A percentile compares a stretch with the other conserved stretches of the same genome.
These are phyloP conservation scores for Drosophila repleta DNA, from an alignment of 1,140 invertebrate species.

Conservation along the genomic window DNA sequence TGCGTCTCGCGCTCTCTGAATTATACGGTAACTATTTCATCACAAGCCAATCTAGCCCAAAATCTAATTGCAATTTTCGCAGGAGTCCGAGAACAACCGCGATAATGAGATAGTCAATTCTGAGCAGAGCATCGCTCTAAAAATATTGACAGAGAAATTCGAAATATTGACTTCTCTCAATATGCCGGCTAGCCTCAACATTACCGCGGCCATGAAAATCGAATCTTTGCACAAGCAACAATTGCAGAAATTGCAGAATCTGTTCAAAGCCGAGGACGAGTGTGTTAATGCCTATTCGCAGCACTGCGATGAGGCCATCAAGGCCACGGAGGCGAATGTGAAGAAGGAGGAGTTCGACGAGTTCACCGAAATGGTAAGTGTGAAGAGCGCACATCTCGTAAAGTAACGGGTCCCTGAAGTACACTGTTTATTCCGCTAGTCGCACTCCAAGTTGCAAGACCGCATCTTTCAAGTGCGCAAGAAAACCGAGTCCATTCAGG, in stretches of 20 bases:
- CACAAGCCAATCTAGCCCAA: no score
- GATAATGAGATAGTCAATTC: not conserved
- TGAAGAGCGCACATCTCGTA: not conserved
- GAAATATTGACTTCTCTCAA: constrained; percentile 1
- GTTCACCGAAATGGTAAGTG: constrained; percentile 31
- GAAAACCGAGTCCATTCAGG: not conserved
- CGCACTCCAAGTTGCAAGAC: not conserved
- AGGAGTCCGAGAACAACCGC: not conserved
- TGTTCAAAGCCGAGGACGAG: constrained; percentile 5
- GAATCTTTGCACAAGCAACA: constrained; percentile 13
- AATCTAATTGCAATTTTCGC: not conserved
- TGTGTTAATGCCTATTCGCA: constrained; percentile 9
- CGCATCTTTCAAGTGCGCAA: not conserved
- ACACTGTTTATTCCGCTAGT: not conserved
- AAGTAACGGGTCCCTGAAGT: not conserved
- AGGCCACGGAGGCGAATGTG: not conserved
- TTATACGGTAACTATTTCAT: constrained; percentile 3
- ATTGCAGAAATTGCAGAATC: constrained; percentile 2
- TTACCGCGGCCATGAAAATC: not conserved
- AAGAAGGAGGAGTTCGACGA: constrained; percentile 9
- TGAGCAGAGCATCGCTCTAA: not conserved
- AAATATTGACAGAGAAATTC: constrained; percentile 8
- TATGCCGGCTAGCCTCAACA: not conserved
- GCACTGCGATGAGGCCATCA: constrained; percentile 22
- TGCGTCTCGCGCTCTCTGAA: not conserved